Conservation (phyloP, 2,888 invertebrate genomes). For the Conus canariensis region DNA sequence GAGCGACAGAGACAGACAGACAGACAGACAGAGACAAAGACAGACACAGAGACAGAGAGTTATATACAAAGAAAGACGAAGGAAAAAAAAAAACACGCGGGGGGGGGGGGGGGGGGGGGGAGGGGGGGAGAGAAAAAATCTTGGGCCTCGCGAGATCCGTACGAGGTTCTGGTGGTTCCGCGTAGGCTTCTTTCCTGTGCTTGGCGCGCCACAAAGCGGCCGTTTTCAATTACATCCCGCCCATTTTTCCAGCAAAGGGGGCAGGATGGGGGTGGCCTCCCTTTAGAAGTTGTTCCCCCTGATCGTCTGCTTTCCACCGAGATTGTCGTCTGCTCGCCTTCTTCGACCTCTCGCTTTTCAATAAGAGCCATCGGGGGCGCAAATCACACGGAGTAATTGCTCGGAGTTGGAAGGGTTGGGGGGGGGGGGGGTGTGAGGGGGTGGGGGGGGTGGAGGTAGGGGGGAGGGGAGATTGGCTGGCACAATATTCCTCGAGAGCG, state of each 20-base stretch:
- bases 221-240: slow-evolving; percentile 39
- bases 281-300: slow-evolving; percentile 10
- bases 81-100: no score
- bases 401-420: not conserved
- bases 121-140: no score
- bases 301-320: slow-evolving; percentile 28
- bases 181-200: no score
- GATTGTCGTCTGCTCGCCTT: slow-evolving; percentile 38
- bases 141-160: no score
- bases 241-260: slow-evolving; percentile 9
- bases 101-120: no score
- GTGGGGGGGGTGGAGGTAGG: not conserved
- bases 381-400: slow-evolving; percentile 42
- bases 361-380: slow-evolving; percentile 36
- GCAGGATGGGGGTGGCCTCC: not conserved
- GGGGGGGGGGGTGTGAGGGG: not conserved
- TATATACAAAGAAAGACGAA: not conserved
- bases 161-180: no score
- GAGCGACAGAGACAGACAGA: no score
- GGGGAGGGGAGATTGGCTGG: not conserved
- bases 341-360: slow-evolving; percentile 30
- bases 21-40: no score
- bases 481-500: slow-evolving; percentile 23
- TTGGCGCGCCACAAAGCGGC: slow-evolving; percentile 11
- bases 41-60: no score